Conservation (phyloP, 2,888 invertebrate species). For the Elegia similella region DNA sequence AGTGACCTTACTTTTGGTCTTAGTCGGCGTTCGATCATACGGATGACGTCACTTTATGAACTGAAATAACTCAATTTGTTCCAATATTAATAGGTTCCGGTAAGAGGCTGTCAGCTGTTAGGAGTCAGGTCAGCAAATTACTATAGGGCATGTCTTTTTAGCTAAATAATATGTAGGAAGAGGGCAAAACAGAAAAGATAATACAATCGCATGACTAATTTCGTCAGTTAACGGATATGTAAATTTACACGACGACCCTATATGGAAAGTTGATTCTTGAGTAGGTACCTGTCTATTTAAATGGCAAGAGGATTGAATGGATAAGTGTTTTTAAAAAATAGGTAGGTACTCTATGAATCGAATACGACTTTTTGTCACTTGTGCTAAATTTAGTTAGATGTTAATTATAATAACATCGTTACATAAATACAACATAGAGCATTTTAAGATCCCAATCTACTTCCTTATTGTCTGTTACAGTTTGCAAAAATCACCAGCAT, state of each 20-base stretch:
- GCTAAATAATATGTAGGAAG: neutral
- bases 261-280: conserved; percentile 12
- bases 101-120: conserved; percentile 36
- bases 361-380: neutral
- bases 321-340: conserved; percentile 36
- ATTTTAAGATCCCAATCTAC: neutral
- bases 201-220: neutral
- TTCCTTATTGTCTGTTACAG: neutral
- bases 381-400: neutral
- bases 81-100: conserved; percentile 44
- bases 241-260: conserved; percentile 15
- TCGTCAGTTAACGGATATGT: conserved; percentile 24
- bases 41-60: conserved; percentile 60
- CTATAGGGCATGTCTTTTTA: neutral
- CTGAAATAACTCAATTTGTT: conserved; percentile 63
- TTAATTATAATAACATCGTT: neutral
- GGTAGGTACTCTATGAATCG: neutral
- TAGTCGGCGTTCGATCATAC: conserved; percentile 47
- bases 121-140: conserved; percentile 11
- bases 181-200: neutral
- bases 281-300: conserved; percentile 22
- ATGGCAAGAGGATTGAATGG: conserved; percentile 1
- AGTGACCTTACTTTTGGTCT: conserved; percentile 59
- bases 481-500: neutral
- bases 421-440: neutral